Base-by-base conservation (phyloP, 2,888 invertebrate species). In the Netelia inedita region DNA sequence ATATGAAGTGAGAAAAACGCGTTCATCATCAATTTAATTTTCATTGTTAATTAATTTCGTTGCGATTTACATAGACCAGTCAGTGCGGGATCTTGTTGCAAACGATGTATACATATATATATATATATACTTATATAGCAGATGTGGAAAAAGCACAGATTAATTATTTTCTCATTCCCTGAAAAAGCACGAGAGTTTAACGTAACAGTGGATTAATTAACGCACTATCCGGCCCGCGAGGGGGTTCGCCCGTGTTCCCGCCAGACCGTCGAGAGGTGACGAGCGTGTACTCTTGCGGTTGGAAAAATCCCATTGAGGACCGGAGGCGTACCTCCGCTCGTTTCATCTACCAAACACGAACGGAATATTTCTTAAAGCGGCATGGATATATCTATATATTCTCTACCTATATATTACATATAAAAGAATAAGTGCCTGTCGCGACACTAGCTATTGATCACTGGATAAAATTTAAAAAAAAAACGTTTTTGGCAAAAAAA, bases 321-420 rank as follows among this genome's bases (percentile, higher is more conserved):
- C 59, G 66, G 28, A 59, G 50, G 55, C 46, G 41, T 80, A 16
- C 72, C 3, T 43, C 46, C 14, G 14, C 21, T 66, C 73, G 28
- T 80, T 66, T 66, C 79, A 80, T 80, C 73, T 80, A 72, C 72
- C 66, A 66, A 73, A 57, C 21, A 73, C 66, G 50, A 68, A 68
- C 66, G 57, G 59, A 68, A 35, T 59, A 50, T 80, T 21, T 41
- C 10, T 28, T 16, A 10, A 10, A 19, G 16, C 28, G 19, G 16
- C 5, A 50, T 5, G 50, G 11, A 55, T 61, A 50, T 57, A 43
- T 43, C 16, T 57, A 75, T 65, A 57, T 28, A 16, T 57, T 11
- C 43, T 3, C 9, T 43, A 10, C 43, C 9, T 43, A 10, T 43
- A 46, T 46, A 46, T 46, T 46, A 46, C 14, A 46, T 46, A 46